Evolutionary conservation across 2,797 vertebrate genomes (phyloP).

Genomic region (Gallirallus australis): DNA sequence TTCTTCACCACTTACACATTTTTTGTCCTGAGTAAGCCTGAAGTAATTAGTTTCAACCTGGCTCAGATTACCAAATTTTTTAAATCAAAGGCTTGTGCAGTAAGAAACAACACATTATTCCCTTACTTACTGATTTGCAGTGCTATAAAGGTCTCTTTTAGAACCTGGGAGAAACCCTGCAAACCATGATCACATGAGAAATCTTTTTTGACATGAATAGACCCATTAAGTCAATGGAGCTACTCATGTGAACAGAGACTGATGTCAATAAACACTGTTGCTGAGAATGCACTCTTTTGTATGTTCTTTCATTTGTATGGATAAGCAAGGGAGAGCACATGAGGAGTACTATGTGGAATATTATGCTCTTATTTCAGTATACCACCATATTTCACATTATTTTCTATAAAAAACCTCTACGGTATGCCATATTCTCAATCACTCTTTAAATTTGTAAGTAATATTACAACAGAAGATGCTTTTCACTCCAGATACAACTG

Average conservation of each 20-base stretch:
- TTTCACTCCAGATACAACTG: background rate
- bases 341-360: background rate
- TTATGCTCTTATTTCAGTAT: background rate
- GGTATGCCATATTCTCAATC: background rate
- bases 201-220: conserved; percentile 26
- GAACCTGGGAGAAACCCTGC: background rate
- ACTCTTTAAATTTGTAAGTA: background rate
- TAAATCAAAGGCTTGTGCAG: conserved; percentile 20
- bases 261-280: conserved; percentile 11
- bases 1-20: conserved; percentile 10
- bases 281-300: background rate
- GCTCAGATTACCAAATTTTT: background rate
- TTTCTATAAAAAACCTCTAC: background rate
- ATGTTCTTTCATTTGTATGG: background rate
- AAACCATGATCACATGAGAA: conserved; percentile 12
- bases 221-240: conserved; percentile 11
- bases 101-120: conserved; percentile 9
- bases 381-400: background rate
- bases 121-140: background rate
- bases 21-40: background rate
- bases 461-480: background rate
- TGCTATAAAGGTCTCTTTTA: conserved; percentile 8
- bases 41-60: conserved; percentile 39
- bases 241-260: conserved; percentile 26
- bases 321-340: background rate